These are phyloP conservation scores for Malurus melanocephalus DNA, from an alignment of 2,113 vertebrate species.

Conservation along the genomic window DNA sequence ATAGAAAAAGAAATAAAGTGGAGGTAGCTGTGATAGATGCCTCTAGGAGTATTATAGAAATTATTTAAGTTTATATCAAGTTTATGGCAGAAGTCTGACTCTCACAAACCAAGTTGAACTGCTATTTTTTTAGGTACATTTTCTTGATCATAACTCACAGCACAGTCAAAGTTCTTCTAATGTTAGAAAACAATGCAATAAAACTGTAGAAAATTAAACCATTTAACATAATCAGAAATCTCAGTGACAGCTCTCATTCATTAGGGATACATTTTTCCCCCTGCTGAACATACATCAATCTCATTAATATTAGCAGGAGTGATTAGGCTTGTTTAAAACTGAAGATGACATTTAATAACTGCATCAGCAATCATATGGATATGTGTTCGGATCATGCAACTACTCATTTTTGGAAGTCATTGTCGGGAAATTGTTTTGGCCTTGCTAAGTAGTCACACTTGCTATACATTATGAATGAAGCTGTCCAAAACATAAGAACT, in stretches of 20 bases:
- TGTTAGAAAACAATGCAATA: not conserved
- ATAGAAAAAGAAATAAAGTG: not conserved
- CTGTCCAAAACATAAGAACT: not conserved
- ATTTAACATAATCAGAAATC: not conserved
- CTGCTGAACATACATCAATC: not conserved
- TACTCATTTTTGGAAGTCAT: not conserved
- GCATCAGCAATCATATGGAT: not conserved
- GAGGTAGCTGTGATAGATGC: not conserved
- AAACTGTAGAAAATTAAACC: not conserved
- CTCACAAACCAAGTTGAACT: not conserved
- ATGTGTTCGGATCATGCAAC: not conserved
- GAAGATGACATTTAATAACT: conserved; percentile 4
- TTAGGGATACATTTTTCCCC: not conserved
- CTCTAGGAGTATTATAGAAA: not conserved
- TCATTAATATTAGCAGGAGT: not conserved
- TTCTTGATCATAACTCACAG: not conserved
- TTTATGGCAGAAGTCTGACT: not conserved
- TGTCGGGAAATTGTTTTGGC: not conserved
- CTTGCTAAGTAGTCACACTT: not conserved
- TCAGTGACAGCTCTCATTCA: not conserved
- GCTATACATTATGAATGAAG: not conserved
- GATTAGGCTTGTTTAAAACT: not conserved
- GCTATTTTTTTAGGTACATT: not conserved
- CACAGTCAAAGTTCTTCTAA: not conserved
- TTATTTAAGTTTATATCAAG: not conserved